A percentile compares a stretch with the other conserved stretches of the same genome.
phyloP scores from a whole-genome alignment of 2,113 vertebrate species.

The Ceyx margarethae region DNA sequence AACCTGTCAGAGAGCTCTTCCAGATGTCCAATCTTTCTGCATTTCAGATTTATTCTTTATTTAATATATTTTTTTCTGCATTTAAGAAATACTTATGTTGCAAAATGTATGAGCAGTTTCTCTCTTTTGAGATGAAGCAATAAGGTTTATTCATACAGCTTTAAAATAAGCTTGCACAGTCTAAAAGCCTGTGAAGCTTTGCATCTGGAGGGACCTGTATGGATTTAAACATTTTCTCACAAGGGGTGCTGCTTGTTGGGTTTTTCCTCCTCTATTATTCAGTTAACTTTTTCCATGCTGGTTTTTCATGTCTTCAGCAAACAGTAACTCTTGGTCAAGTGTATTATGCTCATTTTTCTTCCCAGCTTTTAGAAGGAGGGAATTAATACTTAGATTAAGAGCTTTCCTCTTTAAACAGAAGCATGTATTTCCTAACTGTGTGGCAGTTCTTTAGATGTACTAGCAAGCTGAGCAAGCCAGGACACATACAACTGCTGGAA shows the following conservation, averaged over 20 bases:
- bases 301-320: not conserved
- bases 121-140: not conserved
- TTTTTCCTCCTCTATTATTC: not conserved
- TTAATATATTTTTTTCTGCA: not conserved
- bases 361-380: not conserved
- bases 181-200: not conserved
- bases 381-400: not conserved
- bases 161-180: not conserved
- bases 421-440: not conserved
- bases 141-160: not conserved
- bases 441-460: not conserved
- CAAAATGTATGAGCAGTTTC: not conserved
- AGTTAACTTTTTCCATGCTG: not conserved
- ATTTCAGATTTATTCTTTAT: not conserved
- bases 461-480: not conserved
- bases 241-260: fast-evolving
- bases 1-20: not conserved
- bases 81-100: not conserved
- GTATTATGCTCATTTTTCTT: not conserved
- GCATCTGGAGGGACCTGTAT: not conserved
- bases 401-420: not conserved
- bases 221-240: not conserved
- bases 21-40: fast-evolving
- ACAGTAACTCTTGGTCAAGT: not conserved
- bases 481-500: not conserved